Base-by-base conservation (phyloP, 2,113 vertebrate genomes). In the Lucifuga dentata region DNA sequence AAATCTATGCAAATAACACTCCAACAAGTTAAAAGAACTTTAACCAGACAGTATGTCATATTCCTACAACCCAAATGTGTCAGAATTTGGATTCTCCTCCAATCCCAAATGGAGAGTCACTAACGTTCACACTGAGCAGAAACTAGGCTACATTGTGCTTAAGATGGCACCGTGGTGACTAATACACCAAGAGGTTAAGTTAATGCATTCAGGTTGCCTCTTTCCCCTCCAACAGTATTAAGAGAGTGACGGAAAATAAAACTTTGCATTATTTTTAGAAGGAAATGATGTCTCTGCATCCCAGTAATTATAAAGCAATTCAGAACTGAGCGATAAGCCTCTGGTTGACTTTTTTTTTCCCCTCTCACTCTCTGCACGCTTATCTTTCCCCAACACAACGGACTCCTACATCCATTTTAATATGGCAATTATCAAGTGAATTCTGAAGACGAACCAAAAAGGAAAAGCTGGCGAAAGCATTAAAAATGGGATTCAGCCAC, bases 281-380 rank as follows among this genome's bases (percentile, higher is more conserved):
- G 75, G 71, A 81, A 85, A 90, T 82, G 60, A 86, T 58, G 78
- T 82, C 75, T 60, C 53, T 57, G 82, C 80, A 88, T 89, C 85
- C 81, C 69, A 51, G 85, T 89, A 90, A 91, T 92, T 90, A 92
- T 86, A 79, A 88, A 84, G 86, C 86, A 72, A 86, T 90, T 88
- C 81, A 38, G 61, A 41, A 19, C 73, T 68, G 80, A 86, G 86
- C 87, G 90, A 90, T 86, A 88, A 83, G 70, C 88, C 83, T 89
- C 74, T 45, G 73, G 81, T 89, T 55, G 62, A 73, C 76, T 73
- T 43, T 38, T 56, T 49, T 44, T 10, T 3, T 10, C 53, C 43
- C 61, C 23, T 59, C 45, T 50, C 49, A 23, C 73, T 73, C 63
- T 50, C 13, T 16, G 10, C 79, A 32, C 66, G 43, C 89, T 90